Conservation (phyloP, 2,797 vertebrate species). For the Masticophis lateralis region DNA sequence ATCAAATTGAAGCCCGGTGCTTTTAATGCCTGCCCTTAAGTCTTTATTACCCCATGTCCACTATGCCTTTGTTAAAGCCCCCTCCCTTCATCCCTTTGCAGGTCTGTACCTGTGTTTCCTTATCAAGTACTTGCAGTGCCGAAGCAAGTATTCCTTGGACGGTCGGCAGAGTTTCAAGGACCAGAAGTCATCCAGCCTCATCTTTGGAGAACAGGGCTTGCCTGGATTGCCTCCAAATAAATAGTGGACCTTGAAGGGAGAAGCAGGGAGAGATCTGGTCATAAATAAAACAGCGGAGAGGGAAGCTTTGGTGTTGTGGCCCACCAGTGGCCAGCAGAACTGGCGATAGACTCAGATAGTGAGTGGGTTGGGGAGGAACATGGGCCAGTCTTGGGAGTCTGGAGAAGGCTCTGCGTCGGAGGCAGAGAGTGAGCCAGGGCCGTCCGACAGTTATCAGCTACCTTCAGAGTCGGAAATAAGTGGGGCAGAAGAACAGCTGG, state of each 20-base stretch:
- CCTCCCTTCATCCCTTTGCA: rapidly evolving
- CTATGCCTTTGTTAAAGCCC: neutral
- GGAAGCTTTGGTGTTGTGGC: too few species aligned
- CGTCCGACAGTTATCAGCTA: too few species aligned
- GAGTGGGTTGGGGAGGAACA: too few species aligned
- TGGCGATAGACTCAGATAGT: too few species aligned
- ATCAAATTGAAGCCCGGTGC: neutral
- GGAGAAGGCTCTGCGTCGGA: too few species aligned
- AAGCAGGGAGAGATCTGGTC: conserved; percentile 26
- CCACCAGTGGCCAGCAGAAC: too few species aligned
- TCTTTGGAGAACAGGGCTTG: conserved; percentile 98
- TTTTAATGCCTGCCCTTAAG: neutral
- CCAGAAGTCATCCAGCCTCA: conserved; percentile 99
- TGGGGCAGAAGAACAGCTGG: too few species aligned
- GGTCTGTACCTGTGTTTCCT: conserved; percentile 90
- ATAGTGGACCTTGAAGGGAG: conserved; percentile 88
- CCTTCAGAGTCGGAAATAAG: too few species aligned
- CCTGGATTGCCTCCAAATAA: conserved; percentile 98
- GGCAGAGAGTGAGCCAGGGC: too few species aligned
- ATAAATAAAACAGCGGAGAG: neutral
- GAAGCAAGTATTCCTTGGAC: conserved; percentile 95
- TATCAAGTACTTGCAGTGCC: conserved; percentile 98
- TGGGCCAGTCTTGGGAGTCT: too few species aligned
- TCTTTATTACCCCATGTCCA: neutral
- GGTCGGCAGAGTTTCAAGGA: conserved; percentile 96